These are phyloP conservation scores for Xyliphius kryptos DNA, from an alignment of 2,113 vertebrate genomes.

Conservation along the genomic window DNA sequence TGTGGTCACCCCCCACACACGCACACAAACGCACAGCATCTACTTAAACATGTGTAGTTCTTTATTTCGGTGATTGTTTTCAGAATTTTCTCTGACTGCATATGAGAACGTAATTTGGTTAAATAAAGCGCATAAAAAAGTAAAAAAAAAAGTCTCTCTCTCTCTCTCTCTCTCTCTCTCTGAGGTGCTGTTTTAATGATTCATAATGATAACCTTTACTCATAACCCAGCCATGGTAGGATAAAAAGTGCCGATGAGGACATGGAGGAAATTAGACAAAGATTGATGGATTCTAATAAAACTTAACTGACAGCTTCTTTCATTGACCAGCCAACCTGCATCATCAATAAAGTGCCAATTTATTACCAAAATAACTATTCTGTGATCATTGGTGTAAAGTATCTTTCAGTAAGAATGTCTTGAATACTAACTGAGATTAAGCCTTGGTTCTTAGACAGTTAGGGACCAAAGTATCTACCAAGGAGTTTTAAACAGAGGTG, in stretches of 20 bases:
- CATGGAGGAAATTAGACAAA: slow-evolving; percentile 21
- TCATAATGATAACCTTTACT: slow-evolving; percentile 24
- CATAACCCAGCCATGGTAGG: slow-evolving; percentile 11
- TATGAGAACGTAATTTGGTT: too few species aligned
- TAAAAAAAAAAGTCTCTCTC: too few species aligned
- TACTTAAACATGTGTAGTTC: too few species aligned
- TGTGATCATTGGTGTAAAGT: background rate
- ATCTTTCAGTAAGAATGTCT: background rate
- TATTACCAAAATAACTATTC: slow-evolving; percentile 10
- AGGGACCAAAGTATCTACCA: too few species aligned
- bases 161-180: background rate
- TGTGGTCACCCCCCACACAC: too few species aligned
- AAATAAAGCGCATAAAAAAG: too few species aligned
- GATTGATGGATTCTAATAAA: slow-evolving; percentile 27
- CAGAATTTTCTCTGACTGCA: too few species aligned
- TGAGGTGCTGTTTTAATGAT: slow-evolving; percentile 14
- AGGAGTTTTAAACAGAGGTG: too few species aligned
- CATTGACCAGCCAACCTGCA: slow-evolving; percentile 6
- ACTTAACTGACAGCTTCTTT: slow-evolving; percentile 29
- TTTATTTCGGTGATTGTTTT: too few species aligned
- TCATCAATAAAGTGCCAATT: slow-evolving; percentile 22
- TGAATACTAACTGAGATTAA: background rate
- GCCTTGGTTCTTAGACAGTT: background rate
- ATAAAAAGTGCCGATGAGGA: slow-evolving; percentile 11
- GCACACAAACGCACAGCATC: too few species aligned